A percentile compares a stretch with the other conserved stretches of the same genome.
Evolutionary conservation across 2,797 vertebrate genomes (phyloP).

Genomic region (Novumbra hubbsi): DNA sequence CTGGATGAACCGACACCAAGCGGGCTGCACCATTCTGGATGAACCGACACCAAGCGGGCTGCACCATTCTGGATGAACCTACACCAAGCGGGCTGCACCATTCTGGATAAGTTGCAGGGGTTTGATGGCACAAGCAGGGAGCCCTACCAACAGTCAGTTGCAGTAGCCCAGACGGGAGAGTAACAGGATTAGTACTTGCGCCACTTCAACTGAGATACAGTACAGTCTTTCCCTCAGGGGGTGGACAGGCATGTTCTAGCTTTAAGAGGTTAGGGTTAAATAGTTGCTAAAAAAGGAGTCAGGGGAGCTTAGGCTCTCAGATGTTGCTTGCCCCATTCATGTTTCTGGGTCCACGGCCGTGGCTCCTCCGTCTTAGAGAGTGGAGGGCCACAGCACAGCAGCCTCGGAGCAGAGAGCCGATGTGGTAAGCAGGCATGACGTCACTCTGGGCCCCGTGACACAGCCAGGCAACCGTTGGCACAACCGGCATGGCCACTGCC

Average conservation of each 20-base stretch:
- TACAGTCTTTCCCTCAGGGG: too few relatives aligned
- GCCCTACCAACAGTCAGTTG: too few relatives aligned
- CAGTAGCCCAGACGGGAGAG: too few relatives aligned
- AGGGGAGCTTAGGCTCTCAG: conserved; percentile 50
- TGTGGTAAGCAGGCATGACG: conserved; percentile 88
- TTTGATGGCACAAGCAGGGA: too few relatives aligned
- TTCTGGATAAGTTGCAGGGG: too few relatives aligned
- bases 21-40: too few relatives aligned
- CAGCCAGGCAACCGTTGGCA: conserved; percentile 95
- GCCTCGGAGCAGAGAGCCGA: conserved; percentile 91
- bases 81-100: too few relatives aligned
- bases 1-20: too few relatives aligned
- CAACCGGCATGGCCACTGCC: conserved; percentile 87
- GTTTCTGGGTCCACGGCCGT: conserved; percentile 50
- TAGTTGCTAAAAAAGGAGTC: conserved; percentile 8
- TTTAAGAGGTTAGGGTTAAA: conserved; percentile 28
- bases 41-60: too few relatives aligned
- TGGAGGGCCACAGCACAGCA: conserved; percentile 94
- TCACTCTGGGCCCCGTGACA: conserved; percentile 82
- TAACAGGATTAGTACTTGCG: too few relatives aligned
- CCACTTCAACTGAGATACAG: too few relatives aligned
- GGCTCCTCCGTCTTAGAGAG: conserved; percentile 80
- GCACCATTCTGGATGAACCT: too few relatives aligned
- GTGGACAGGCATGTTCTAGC: neutral
- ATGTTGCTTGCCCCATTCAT: conserved; percentile 64